These are phyloP conservation scores for Chauna torquata DNA, from an alignment of 2,113 vertebrate genomes.

Conservation along the genomic window DNA sequence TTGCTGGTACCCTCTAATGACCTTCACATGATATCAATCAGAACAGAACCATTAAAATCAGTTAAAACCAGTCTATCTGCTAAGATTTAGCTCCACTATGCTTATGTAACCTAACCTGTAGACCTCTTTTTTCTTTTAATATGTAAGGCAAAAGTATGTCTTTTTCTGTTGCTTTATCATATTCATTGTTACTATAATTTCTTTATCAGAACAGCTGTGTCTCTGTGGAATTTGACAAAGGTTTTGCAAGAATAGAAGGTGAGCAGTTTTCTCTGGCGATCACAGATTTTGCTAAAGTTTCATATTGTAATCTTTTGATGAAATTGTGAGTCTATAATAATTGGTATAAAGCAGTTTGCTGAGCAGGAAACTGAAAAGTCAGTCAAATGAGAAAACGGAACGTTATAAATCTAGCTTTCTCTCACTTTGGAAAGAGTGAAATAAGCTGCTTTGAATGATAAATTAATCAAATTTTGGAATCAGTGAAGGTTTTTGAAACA, in stretches of 20 bases:
- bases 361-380: neutral
- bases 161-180: neutral
- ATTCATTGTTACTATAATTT: neutral
- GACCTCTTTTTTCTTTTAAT: neutral
- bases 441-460: neutral
- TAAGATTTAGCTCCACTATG: neutral
- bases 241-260: neutral
- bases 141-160: neutral
- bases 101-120: neutral
- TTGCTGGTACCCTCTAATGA: neutral
- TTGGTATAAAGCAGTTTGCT: neutral
- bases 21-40: neutral
- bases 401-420: neutral
- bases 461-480: neutral
- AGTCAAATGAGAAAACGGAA: neutral
- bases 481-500: neutral
- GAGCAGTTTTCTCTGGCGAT: neutral
- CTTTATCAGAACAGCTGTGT: neutral
- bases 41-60: neutral
- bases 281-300: neutral
- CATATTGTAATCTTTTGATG: neutral
- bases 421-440: neutral
- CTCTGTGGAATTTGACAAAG: neutral
- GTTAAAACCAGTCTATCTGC: neutral
- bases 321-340: neutral